Conservation (phyloP, 1,140 invertebrate genomes). For the Pararge aegeria region DNA sequence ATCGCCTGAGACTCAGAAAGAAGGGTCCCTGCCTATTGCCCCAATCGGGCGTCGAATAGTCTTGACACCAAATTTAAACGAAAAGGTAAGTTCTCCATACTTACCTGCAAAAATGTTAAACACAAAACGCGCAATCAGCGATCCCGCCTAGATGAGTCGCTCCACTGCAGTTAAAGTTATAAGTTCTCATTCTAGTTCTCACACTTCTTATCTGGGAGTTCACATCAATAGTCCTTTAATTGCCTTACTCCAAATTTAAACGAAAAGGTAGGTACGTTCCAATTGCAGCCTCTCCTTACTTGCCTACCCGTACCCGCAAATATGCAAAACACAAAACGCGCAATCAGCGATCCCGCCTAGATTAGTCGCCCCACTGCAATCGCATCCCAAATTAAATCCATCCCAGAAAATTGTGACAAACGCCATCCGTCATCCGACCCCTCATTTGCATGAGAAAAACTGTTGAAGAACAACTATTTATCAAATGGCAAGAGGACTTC, state of each 20-base stretch:
- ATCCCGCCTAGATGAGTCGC: slow-evolving; percentile 64
- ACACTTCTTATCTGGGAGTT: too few relatives aligned
- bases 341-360: slow-evolving; percentile 56
- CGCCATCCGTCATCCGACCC: slow-evolving; percentile 66
- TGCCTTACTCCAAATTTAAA: too few relatives aligned
- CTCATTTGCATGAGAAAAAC: slow-evolving; percentile 79
- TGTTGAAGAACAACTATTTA: slow-evolving; percentile 77
- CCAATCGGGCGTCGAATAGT: too few relatives aligned
- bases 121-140: slow-evolving; percentile 36
- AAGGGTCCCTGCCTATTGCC: too few relatives aligned
- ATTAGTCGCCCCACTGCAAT: slow-evolving; percentile 56
- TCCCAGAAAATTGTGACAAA: slow-evolving; percentile 73
- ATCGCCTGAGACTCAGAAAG: too few relatives aligned
- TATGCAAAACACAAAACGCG: slow-evolving; percentile 31
- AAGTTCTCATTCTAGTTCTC: too few relatives aligned
- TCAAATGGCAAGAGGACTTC: slow-evolving; percentile 73
- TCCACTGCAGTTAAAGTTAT: too few relatives aligned
- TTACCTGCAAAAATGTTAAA: slow-evolving; percentile 32
- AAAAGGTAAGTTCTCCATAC: slow-evolving; percentile 19
- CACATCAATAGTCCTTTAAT: too few relatives aligned
- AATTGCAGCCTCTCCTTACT: slow-evolving; percentile 20
- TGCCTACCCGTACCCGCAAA: slow-evolving; percentile 22
- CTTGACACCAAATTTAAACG: slow-evolving; percentile 19
- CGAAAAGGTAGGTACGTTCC: slow-evolving; percentile 3
- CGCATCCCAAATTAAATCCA: slow-evolving; percentile 71